Conservation (phyloP, 2,888 invertebrate species). For the Pterostichus niger region DNA sequence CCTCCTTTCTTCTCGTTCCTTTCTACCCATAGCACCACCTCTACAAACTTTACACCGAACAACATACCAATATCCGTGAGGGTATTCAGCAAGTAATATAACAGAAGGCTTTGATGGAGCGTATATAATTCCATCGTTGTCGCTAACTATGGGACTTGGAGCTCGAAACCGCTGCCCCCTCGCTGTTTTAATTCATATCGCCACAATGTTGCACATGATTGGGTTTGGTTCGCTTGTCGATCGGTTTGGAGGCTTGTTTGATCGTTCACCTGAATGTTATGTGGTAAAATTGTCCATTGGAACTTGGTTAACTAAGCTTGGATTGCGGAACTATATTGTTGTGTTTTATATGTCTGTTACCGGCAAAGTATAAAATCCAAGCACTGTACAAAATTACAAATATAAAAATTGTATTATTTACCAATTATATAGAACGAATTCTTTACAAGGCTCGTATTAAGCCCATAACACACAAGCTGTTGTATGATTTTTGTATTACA, state of each 20-base stretch:
- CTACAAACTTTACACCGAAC: too few relatives aligned
- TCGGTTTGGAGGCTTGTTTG: constrained; percentile 49
- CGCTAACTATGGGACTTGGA: constrained; percentile 15
- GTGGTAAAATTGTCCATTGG: constrained; percentile 23
- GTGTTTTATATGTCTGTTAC: background rate
- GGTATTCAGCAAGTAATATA: constrained; percentile 37
- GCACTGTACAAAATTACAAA: too few relatives aligned
- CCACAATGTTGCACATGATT: constrained; percentile 55
- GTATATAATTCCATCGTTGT: constrained; percentile 21
- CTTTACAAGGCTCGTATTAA: too few relatives aligned
- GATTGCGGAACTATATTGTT: background rate
- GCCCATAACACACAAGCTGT: too few relatives aligned
- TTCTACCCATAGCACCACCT: too few relatives aligned
- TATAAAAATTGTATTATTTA: too few relatives aligned
- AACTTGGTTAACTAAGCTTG: constrained; percentile 11
- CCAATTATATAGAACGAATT: too few relatives aligned
- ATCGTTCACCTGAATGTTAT: constrained; percentile 58
- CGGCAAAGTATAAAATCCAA: too few relatives aligned
- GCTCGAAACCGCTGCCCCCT: constrained; percentile 15
- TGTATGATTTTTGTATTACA: too few relatives aligned
- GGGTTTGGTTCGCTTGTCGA: constrained; percentile 48
- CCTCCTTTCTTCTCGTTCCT: too few relatives aligned
- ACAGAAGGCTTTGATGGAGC: constrained; percentile 28
- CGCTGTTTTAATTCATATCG: constrained; percentile 53
- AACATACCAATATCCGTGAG: too few relatives aligned